Base-by-base conservation (phyloP, 2,888 invertebrate genomes). In the Lasioglossum lativentre region DNA sequence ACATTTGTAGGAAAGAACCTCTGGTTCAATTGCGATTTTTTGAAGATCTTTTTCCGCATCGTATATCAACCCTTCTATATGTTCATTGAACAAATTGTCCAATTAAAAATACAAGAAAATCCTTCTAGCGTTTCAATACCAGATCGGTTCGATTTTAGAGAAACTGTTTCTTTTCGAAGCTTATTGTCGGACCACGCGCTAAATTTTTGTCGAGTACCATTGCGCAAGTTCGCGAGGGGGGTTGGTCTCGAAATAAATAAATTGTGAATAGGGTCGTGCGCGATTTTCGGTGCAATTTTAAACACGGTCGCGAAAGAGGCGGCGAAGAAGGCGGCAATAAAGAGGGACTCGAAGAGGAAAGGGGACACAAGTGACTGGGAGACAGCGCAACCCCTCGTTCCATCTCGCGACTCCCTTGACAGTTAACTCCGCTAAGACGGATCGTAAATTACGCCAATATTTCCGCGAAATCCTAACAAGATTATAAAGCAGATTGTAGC, bases 381-480 rank as follows among this genome's bases (percentile, higher is more conserved):
- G 68, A 38, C 68, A 23, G 68, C 38, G 40, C 78, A 86, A 89
- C 88, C 82, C 88, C 71, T 73, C 66, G 79, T 85, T 84, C 75
- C 79, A 80, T 89, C 68, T 68, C 91, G 91, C 91, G 92, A 89
- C 92, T 93, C 93, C 78, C 81, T 73, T 75, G 88, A 87, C 88
- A 85, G 90, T 89, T 89, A 90, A 88, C 85, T 86, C 78, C 80
- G 75, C 84, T 83, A 86, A 87, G 89, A 89, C 87, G 93, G 93
- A 94, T 94, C 95, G 93, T 95, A 95, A 95, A 95, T 95, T 94
- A 94, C 93, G 90, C 88, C 93, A 94, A 95, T 95, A 94, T 95
- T 95, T 95, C 94, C 94, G 93, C 94, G 95, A 95, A 95, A 94
- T 94, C 93, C 94, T 94, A 94, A 95, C 94, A 93, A 95, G 95